Conservation (phyloP, 1,140 invertebrate genomes). For the Saxidomus purpurata region DNA sequence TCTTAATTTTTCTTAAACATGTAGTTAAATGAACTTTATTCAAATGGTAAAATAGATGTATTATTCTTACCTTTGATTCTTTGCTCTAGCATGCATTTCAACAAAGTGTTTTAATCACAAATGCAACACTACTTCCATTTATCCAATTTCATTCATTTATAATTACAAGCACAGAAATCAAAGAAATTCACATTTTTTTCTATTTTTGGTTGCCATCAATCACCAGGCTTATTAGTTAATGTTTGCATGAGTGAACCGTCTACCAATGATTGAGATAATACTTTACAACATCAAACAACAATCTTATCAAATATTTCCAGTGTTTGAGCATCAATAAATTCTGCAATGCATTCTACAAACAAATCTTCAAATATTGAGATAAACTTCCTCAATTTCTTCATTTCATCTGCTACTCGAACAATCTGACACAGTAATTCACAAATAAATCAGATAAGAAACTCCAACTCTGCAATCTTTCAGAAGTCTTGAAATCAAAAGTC, state of each 20-base stretch:
- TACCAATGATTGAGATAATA: not conserved
- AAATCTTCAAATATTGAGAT: slow-evolving; percentile 23
- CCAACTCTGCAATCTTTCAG: not conserved
- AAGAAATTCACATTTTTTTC: not conserved
- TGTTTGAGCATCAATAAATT: slow-evolving; percentile 56
- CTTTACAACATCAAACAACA: slow-evolving; percentile 51
- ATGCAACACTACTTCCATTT: too few relatives aligned
- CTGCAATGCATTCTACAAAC: slow-evolving; percentile 42
- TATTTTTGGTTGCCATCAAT: not conserved
- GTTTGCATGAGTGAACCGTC: not conserved
- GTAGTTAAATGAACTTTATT: too few relatives aligned
- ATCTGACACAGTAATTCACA: slow-evolving; percentile 50
- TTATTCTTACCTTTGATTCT: too few relatives aligned
- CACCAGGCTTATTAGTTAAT: slow-evolving; percentile 3
- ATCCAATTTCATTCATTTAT: too few relatives aligned
- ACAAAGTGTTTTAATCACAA: too few relatives aligned
- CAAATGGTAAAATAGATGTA: too few relatives aligned
- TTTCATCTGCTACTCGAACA: slow-evolving; percentile 47
- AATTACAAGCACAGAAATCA: not conserved
- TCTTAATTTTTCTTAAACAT: too few relatives aligned
- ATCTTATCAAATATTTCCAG: slow-evolving; percentile 28
- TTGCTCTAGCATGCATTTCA: too few relatives aligned
- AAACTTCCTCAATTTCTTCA: slow-evolving; percentile 20
- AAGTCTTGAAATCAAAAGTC: slow-evolving; percentile 25
- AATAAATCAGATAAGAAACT: slow-evolving; percentile 40